phyloP scores from a whole-genome alignment of 2,113 vertebrate species.

The Ibidorhyncha struthersii region DNA sequence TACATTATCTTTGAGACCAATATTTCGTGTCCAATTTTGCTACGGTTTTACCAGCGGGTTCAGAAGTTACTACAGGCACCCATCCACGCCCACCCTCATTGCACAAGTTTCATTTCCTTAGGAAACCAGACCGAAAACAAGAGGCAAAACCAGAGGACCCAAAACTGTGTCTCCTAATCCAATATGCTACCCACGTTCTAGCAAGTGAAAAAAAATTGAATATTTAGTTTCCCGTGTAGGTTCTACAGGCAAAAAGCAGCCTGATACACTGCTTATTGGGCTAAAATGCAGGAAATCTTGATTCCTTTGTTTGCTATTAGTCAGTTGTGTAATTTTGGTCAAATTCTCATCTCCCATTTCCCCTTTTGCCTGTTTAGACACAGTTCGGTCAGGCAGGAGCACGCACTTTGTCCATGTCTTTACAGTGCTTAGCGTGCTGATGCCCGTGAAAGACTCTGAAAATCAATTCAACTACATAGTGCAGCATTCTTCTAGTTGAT shows the following conservation, averaged over 20 bases:
- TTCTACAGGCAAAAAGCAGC: not conserved
- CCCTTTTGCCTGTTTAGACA: constrained; percentile 7
- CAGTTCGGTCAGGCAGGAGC: not conserved
- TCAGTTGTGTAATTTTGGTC: not conserved
- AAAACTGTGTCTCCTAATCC: not conserved
- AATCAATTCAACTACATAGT: not conserved
- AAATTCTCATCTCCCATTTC: constrained; percentile 8
- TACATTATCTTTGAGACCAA: not conserved
- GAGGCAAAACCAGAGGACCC: not conserved
- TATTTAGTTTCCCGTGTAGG: not conserved
- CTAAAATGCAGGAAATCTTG: not conserved
- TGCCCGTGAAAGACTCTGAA: not conserved
- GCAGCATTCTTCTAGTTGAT: not conserved
- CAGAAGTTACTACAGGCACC: not conserved
- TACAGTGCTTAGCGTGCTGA: not conserved
- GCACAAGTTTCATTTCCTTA: constrained; percentile 51
- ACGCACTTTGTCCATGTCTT: not conserved
- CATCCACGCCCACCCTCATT: not conserved
- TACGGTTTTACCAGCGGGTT: not conserved
- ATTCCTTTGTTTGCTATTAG: not conserved
- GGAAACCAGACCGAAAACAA: not conserved
- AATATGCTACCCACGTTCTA: not conserved
- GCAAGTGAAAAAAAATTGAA: not conserved
- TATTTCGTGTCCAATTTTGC: not conserved
- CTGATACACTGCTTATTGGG: accelerated